Conservation (phyloP, 92 coral and sea anemone species). For the Phenganax subtilis region DNA sequence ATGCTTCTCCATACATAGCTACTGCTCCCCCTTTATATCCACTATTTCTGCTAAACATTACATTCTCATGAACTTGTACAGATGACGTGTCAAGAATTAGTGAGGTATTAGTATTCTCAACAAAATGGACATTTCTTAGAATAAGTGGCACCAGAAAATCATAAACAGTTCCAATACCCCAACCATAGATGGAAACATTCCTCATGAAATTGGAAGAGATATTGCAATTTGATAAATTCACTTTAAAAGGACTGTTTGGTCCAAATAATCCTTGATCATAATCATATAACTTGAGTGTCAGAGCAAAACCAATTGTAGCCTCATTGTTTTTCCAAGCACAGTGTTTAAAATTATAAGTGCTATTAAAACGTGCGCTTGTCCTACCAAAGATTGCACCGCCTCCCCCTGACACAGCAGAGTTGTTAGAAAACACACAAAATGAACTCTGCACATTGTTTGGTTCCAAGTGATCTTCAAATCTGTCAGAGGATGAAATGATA, state of each 20-base stretch:
- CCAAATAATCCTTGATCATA: conserved; percentile 44
- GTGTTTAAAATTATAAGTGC: conserved; percentile 33
- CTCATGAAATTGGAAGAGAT: conserved; percentile 21
- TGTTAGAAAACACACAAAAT: conserved; percentile 49
- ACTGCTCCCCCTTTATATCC: conserved; percentile 82
- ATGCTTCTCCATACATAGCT: conserved; percentile 83
- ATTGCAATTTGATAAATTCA: conserved; percentile 16
- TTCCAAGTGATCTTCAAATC: conserved; percentile 3
- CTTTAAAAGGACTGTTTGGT: conserved; percentile 36
- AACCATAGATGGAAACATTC: background rate
- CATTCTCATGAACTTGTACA: conserved; percentile 49
- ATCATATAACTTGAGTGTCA: conserved; percentile 37
- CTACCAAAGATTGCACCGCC: conserved; percentile 61
- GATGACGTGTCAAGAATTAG: conserved; percentile 69
- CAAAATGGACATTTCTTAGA: conserved; percentile 35
- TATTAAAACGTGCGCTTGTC: conserved; percentile 31
- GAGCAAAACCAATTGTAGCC: conserved; percentile 48
- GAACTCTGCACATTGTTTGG: conserved; percentile 48
- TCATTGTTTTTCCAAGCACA: conserved; percentile 42
- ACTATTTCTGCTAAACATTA: conserved; percentile 51
- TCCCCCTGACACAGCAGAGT: conserved; percentile 62
- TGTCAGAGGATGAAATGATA: conserved; percentile 10
- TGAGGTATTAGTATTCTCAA: conserved; percentile 62
- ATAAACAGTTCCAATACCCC: conserved; percentile 32
- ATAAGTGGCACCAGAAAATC: conserved; percentile 37